Evolutionary conservation across 2,113 vertebrate genomes (phyloP), one percentile per base, ranked within the genome.

Genomic region (Burhinus oedicnemus): DNA sequence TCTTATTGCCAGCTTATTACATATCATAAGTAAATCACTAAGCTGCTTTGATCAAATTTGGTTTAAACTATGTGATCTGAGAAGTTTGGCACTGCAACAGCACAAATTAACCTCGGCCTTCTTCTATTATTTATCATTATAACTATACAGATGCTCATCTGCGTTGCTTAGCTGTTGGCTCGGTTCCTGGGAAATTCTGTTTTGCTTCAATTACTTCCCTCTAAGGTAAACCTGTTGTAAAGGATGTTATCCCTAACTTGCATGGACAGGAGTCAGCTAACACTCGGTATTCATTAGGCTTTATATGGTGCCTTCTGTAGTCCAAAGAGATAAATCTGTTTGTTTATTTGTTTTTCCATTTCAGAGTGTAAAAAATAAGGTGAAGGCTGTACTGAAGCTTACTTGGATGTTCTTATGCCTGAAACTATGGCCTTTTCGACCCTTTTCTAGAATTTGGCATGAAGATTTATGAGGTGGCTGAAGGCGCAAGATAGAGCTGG

Each of bases 251-350:
- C 20, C 38, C 27, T 76, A 72, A 58, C 9, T 13, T 51, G 26
- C 17, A 14, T 5, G 23, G 18, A 32, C 16, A 64, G 36, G 23
- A 83, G 5, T 2, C 62, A 86, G 23, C 13, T 16, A 68, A n/a
- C 11, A 4, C 5, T 0, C 11, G 11, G 15, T 76, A 60, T 34
- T 14, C 4, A 27, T 0, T 38, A 25, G 20, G 17, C 34, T 66
- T 6, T 44, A 38, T 8, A 44, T 7, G 1, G 6, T 70, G 17
- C 7, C 15, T 61, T 27, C 25, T 45, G 9, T 23, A 58, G 57
- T 51, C 38, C 27, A 88, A 58, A 78, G 51, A 49, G 7, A 45
- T 17, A 47, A 36, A 16, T 22, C 5, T 25, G 12, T 29, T n/a
- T 71, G 8, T 69, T 75, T 62, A 18, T 62, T 58, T 64, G 11